Evolutionary conservation across 2,113 vertebrate genomes (phyloP).

Genomic region (Malurus elegans): DNA sequence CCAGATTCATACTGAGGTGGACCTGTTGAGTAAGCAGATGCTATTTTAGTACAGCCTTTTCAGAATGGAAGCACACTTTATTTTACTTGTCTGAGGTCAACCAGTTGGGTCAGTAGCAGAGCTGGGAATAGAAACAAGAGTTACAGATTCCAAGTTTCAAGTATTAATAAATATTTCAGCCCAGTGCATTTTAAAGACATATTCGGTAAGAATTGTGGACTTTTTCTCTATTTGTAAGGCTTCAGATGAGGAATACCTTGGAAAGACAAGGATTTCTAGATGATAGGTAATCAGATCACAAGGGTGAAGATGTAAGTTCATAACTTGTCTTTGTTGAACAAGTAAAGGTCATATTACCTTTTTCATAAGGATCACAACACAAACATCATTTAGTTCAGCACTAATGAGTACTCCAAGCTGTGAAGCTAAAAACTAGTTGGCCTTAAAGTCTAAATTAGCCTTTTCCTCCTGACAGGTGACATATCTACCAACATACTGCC

Average conservation of each 20-base stretch:
- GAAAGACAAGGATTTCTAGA: neutral
- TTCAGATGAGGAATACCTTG: neutral
- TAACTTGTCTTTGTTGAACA: neutral
- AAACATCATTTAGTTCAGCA: neutral
- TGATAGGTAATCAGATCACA: neutral
- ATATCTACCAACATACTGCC: neutral
- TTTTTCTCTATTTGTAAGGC: neutral
- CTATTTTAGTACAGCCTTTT: slow-evolving; percentile 35
- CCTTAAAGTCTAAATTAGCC: neutral
- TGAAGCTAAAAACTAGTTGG: neutral
- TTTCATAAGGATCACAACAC: neutral
- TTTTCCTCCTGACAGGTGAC: neutral
- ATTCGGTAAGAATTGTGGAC: neutral
- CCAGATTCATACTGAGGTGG: neutral
- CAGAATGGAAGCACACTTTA: slow-evolving; percentile 21
- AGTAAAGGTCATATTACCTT: neutral
- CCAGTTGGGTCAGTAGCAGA: neutral
- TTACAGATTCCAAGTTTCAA: slow-evolving; percentile 35
- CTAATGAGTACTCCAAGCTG: neutral
- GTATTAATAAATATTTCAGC: slow-evolving; percentile 45
- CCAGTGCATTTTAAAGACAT: slow-evolving; percentile 41
- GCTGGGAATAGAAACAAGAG: slow-evolving; percentile 8
- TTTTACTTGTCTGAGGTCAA: slow-evolving; percentile 6
- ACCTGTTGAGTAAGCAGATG: slow-evolving; percentile 20
- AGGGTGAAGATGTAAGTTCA: neutral